Conservation (phyloP, 2,888 invertebrate species). For the Lithophane leautieri region DNA sequence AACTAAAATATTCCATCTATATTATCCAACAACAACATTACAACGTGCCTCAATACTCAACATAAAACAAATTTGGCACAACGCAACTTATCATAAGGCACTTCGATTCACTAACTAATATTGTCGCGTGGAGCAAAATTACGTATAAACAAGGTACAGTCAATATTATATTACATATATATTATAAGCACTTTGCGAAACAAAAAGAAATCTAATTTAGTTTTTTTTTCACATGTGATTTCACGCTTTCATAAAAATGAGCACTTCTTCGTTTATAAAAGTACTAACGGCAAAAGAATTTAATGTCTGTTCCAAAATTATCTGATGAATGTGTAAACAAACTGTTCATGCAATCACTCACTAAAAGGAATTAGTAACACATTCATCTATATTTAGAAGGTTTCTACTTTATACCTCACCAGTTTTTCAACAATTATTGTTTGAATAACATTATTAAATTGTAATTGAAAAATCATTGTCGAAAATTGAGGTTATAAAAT, state of each 20-base stretch:
- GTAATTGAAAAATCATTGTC: neutral
- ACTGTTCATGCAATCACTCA: neutral
- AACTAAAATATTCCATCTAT: slow-evolving; percentile 62
- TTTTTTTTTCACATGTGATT: slow-evolving; percentile 6
- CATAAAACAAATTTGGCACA: slow-evolving; percentile 61
- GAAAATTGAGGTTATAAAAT: neutral
- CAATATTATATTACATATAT: slow-evolving; percentile 21
- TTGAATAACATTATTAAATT: neutral
- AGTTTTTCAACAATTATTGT: neutral
- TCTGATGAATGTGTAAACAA: neutral
- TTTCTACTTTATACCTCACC: neutral
- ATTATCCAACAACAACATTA: slow-evolving; percentile 62
- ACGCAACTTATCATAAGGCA: slow-evolving; percentile 62
- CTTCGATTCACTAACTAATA: slow-evolving; percentile 43
- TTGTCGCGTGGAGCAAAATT: slow-evolving; percentile 52
- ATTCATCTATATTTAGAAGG: neutral
- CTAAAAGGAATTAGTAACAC: neutral
- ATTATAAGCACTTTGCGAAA: slow-evolving; percentile 21
- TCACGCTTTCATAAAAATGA: slow-evolving; percentile 4
- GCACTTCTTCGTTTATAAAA: neutral
- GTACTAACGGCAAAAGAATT: slow-evolving; percentile 23
- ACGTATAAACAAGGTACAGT: slow-evolving; percentile 53
- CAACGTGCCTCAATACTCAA: slow-evolving; percentile 44
- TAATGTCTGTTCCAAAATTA: neutral
- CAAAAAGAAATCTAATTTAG: neutral